A percentile compares a stretch with the other conserved stretches of the same genome.
Evolutionary conservation across 1,140 invertebrate species (phyloP).

Genomic region (Caenorhabditis latens): DNA sequence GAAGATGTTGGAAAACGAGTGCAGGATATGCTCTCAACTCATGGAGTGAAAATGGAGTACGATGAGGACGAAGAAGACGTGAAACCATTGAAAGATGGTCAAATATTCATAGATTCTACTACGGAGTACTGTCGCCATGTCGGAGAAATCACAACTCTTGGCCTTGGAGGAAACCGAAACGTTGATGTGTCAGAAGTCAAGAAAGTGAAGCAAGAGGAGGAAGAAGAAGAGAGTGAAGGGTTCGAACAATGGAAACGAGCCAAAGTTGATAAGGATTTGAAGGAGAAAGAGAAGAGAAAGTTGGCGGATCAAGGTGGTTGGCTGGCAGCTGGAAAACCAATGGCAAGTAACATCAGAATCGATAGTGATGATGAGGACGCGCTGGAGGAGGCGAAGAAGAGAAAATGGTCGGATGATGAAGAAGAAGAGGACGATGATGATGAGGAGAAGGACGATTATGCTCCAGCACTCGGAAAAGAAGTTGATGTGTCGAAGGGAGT

Average conservation of each 20-base stretch:
- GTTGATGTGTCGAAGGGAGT: slow-evolving; percentile 90
- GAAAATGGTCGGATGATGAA: slow-evolving; percentile 55
- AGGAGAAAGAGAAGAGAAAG: slow-evolving; percentile 49
- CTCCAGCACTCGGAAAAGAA: slow-evolving; percentile 87
- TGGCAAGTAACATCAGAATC: neutral
- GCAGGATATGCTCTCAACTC: slow-evolving; percentile 9
- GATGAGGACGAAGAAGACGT: slow-evolving; percentile 69
- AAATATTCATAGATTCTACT: slow-evolving; percentile 90
- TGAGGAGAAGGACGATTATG: slow-evolving; percentile 70
- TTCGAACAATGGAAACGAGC: slow-evolving; percentile 57
- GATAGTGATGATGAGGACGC: slow-evolving; percentile 51
- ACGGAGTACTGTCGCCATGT: slow-evolving; percentile 96
- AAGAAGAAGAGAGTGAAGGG: slow-evolving; percentile 70
- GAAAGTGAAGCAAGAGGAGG: slow-evolving; percentile 81
- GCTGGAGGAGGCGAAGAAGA: slow-evolving; percentile 58
- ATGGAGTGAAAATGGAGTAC: slow-evolving; percentile 59
- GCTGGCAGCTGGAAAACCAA: slow-evolving; percentile 53
- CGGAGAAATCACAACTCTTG: slow-evolving; percentile 92
- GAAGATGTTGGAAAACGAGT: slow-evolving; percentile 49
- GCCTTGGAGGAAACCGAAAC: slow-evolving; percentile 80
- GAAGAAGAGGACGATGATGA: slow-evolving; percentile 65
- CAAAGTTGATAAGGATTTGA: slow-evolving; percentile 51
- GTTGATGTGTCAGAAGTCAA: slow-evolving; percentile 78
- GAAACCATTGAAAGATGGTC: slow-evolving; percentile 61
- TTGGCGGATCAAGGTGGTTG: slow-evolving; percentile 48